phyloP scores from a whole-genome alignment of 1,140 invertebrate genomes.

The Hermatobates lingyangjiaoensis region DNA sequence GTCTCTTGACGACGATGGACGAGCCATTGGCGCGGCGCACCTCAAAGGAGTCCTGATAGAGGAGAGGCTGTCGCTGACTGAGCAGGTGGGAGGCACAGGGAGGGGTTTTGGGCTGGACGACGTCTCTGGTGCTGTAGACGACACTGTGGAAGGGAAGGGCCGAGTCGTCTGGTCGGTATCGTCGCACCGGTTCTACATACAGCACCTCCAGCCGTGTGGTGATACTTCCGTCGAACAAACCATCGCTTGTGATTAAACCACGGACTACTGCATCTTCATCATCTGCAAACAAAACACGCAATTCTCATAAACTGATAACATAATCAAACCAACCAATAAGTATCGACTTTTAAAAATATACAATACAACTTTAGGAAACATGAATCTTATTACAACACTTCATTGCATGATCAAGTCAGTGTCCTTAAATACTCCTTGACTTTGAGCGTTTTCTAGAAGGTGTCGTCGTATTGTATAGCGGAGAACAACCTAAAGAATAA shows the following conservation, averaged over 20 bases:
- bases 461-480: too few relatives aligned
- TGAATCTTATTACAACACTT: too few relatives aligned
- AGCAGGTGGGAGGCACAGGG: slow-evolving; percentile 11
- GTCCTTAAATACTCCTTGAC: too few relatives aligned
- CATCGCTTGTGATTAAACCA: slow-evolving; percentile 66
- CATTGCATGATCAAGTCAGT: too few relatives aligned
- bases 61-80: slow-evolving; percentile 2
- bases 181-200: slow-evolving; percentile 66
- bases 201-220: slow-evolving; percentile 53
- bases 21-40: slow-evolving; percentile 7
- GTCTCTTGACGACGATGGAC: slow-evolving; percentile 9
- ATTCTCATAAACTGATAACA: too few relatives aligned
- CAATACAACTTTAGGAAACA: too few relatives aligned
- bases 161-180: slow-evolving; percentile 32
- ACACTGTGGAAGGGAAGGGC: slow-evolving; percentile 48
- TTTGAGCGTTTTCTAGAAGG: too few relatives aligned
- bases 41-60: slow-evolving; percentile 10
- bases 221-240: slow-evolving; percentile 76
- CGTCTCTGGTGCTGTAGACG: slow-evolving; percentile 64
- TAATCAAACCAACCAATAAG: too few relatives aligned
- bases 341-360: too few relatives aligned
- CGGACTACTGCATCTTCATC: slow-evolving; percentile 66
- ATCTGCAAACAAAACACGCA: too few relatives aligned
- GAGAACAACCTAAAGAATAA: too few relatives aligned
- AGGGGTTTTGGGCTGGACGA: slow-evolving; percentile 24